Evolutionary conservation across 2,113 vertebrate species (phyloP).

Genomic region (Ursus arctos): DNA sequence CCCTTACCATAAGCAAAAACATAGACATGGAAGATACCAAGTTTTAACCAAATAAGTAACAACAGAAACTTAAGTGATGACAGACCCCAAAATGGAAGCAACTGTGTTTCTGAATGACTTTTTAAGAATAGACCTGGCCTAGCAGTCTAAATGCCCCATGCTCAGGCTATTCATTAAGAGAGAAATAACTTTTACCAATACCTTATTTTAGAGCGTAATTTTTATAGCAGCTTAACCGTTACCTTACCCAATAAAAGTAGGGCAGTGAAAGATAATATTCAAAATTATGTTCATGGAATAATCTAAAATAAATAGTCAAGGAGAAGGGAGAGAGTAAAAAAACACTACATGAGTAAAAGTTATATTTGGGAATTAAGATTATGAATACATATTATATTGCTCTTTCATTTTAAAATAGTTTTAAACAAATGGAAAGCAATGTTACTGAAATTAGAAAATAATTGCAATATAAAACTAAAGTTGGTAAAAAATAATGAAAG

Average conservation of each 20-base stretch:
- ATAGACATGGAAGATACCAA: fast-evolving
- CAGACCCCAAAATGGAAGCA: background rate
- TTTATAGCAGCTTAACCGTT: background rate
- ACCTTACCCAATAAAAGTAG: background rate
- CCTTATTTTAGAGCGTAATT: background rate
- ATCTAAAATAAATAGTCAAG: background rate
- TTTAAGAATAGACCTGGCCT: background rate
- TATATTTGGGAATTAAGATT: background rate
- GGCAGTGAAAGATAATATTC: background rate
- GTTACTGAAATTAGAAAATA: background rate
- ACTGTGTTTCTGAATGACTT: background rate
- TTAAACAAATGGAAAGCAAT: background rate
- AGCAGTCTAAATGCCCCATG: background rate
- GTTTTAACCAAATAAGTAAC: background rate
- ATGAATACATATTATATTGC: background rate
- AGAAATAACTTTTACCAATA: background rate
- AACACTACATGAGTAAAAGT: background rate
- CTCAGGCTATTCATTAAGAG: background rate
- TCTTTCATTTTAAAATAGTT: background rate
- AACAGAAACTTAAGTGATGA: background rate
- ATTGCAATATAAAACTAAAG: background rate
- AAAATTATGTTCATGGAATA: background rate
- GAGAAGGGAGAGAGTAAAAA: background rate
- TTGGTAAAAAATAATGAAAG: background rate
- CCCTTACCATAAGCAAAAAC: background rate